phyloP scores from a whole-genome alignment of 2,113 vertebrate species.

The Nicator chloris region DNA sequence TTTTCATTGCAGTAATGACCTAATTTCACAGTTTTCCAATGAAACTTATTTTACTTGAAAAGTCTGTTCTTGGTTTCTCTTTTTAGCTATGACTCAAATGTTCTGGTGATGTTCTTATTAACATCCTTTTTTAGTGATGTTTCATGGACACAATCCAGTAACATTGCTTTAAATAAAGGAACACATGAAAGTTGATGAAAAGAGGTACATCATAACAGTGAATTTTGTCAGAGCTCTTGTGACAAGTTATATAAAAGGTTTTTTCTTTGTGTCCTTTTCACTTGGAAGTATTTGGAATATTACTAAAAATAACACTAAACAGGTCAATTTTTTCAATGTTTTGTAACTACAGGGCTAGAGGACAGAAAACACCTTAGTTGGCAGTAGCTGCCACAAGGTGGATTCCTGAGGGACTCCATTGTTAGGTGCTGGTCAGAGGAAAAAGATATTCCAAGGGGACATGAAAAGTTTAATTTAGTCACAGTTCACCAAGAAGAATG shows the following conservation, averaged over 20 bases:
- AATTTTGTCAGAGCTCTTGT: not conserved
- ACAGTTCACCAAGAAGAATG: not conserved
- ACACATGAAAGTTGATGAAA: slow-evolving; percentile 24
- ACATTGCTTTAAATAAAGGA: not conserved
- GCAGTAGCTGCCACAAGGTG: not conserved
- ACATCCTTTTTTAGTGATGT: slow-evolving; percentile 1
- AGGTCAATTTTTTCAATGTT: not conserved
- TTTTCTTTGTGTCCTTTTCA: not conserved
- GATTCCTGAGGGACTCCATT: not conserved
- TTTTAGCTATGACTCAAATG: slow-evolving; percentile 50
- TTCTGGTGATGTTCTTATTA: slow-evolving; percentile 48
- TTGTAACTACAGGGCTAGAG: not conserved
- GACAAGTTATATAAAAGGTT: not conserved
- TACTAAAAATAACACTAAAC: not conserved
- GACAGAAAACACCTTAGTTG: not conserved
- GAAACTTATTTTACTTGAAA: slow-evolving; percentile 31
- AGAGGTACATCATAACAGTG: not conserved
- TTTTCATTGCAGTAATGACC: not conserved
- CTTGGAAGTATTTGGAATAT: not conserved
- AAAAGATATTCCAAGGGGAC: not conserved
- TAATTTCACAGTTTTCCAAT: not conserved
- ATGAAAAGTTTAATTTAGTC: not conserved
- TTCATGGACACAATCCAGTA: slow-evolving; percentile 14
- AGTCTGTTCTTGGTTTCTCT: slow-evolving; percentile 7
- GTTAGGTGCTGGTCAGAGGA: not conserved